Base-by-base conservation (phyloP, 2,888 invertebrate species). In the Gastracanthus pulcherrimus region DNA sequence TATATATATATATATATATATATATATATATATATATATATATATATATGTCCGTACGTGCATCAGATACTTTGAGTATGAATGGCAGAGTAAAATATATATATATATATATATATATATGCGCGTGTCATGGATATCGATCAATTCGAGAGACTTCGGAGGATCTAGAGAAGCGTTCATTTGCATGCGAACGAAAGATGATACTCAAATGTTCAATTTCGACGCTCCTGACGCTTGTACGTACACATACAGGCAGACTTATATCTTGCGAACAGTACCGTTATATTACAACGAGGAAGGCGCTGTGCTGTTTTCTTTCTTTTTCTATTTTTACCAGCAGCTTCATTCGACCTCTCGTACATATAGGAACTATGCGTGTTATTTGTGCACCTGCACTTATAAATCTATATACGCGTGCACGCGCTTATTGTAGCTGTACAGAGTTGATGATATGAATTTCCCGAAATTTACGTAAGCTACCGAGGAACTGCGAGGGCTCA, bases 211-310 rank as follows among this genome's bases (percentile, higher is more conserved):
- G 48, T 58, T 58, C 58, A 29, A 58, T 58, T 58, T 58, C 58
- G 58, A 26, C 58, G 58, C 85, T 85, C 80, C 84, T 77, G 31
- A 62, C 84, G 84, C 82, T 79, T n/a, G 16, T 79, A 48, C 1
- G 3, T 48, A 48, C 16, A n/a, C 45, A 45, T 5, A 41, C 48
- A 19, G 45, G 6, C 19, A 19, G 48, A 48, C 48, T 48, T 48
- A 48, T 48, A 48, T n/a, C 16, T 48, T 1, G 16, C 48, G 5
- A n/a, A 5, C n/a, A 6, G 48, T 48, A 48, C 48, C 48, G 48
- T 48, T 48, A 48, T 19, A n/a, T 19, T 3, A 19, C 48, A n/a
- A 48, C 48, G 19, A 48, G n/a, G 19, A 48, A 19, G n/a, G 19
- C 16, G 48, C 48, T 48, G n/a, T n/a, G 19, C 48, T 48, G n/a